Evolutionary conservation across 2,888 invertebrate genomes (phyloP).

Genomic region (Microplitis manilae): DNA sequence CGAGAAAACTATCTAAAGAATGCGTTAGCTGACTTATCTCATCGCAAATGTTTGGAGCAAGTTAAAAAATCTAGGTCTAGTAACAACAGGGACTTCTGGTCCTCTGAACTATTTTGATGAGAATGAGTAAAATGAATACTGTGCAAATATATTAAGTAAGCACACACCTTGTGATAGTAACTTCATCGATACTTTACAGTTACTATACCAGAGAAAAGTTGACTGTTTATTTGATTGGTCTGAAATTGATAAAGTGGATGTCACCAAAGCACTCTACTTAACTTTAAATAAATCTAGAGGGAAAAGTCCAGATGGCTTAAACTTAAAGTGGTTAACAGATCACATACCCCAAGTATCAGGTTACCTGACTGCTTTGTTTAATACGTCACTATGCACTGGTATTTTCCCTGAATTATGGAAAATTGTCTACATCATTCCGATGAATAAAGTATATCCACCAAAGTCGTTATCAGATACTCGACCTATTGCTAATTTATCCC

Average conservation of each 20-base stretch:
- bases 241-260: too few species aligned
- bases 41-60: too few species aligned
- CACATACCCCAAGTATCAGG: background rate
- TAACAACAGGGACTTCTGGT: background rate
- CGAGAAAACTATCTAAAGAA: too few species aligned
- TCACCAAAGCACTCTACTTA: too few species aligned
- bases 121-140: background rate
- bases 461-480: constrained; percentile 40
- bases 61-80: too few species aligned
- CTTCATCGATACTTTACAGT: background rate
- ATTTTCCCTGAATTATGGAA: background rate
- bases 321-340: background rate
- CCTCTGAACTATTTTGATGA: background rate
- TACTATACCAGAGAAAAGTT: too few species aligned
- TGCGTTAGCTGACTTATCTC: too few species aligned
- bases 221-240: too few species aligned
- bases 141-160: background rate
- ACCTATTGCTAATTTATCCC: constrained; percentile 37
- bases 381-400: background rate
- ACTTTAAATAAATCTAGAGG: background rate
- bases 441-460: background rate
- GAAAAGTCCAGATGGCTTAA: constrained; percentile 1
- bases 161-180: background rate
- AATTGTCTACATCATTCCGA: background rate
- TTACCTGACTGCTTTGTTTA: background rate